phyloP scores from a whole-genome alignment of 2,888 invertebrate species.

The Mythimna pallens region DNA sequence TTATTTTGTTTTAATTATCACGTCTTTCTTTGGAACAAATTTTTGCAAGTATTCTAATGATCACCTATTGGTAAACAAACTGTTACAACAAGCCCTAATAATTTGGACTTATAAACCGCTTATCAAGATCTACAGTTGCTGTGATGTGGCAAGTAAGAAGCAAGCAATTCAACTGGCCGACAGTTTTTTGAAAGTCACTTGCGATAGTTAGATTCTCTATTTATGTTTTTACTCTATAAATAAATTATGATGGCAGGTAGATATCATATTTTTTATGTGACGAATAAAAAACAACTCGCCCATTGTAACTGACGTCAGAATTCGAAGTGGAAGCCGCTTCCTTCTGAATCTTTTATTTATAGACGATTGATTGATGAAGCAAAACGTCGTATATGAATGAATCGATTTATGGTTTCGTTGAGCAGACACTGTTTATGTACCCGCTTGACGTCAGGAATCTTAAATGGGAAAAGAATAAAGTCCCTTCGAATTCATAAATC shows the following conservation, averaged over 20 bases:
- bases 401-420: conserved; percentile 85
- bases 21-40: conserved; percentile 1
- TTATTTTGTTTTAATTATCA: background rate
- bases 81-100: background rate
- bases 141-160: background rate
- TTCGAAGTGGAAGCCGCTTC: conserved; percentile 78
- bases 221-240: background rate
- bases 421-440: conserved; percentile 81
- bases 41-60: background rate
- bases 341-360: conserved; percentile 87
- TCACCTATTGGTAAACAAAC: background rate
- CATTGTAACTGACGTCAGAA: conserved; percentile 82
- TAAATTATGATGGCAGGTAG: conserved; percentile 6
- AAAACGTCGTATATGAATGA: conserved; percentile 87
- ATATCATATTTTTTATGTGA: conserved; percentile 41
- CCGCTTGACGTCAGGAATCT: conserved; percentile 85
- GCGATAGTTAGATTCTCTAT: background rate
- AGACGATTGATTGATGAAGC: conserved; percentile 86
- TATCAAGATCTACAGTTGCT: background rate
- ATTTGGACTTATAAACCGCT: background rate
- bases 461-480: conserved; percentile 76
- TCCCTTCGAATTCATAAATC: conserved; percentile 69
- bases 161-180: background rate
- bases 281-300: conserved; percentile 63
- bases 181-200: background rate